Percentiles rank a stretch among this genome's conserved stretches.
Evolutionary conservation across 2,113 vertebrate genomes (phyloP).

Genomic region (Triplophysa dalaica): DNA sequence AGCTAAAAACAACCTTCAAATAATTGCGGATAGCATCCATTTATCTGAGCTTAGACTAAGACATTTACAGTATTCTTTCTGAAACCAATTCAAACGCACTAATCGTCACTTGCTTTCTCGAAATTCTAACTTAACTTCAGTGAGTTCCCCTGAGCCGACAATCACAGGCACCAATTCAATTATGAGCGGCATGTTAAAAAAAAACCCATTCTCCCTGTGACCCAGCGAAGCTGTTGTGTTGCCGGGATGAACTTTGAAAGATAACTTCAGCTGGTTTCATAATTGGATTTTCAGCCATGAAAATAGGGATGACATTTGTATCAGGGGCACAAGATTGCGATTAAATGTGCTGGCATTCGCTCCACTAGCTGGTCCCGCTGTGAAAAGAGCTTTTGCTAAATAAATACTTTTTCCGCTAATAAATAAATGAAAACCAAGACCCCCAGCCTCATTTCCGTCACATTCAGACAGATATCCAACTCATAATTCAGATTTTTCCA

Average conservation of each 20-base stretch:
- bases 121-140: slow-evolving; percentile 18
- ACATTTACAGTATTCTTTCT: background rate
- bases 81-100: background rate
- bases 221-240: slow-evolving; percentile 20
- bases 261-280: slow-evolving; percentile 41
- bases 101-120: slow-evolving; percentile 13
- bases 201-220: background rate
- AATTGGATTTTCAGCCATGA: slow-evolving; percentile 43
- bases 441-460: background rate
- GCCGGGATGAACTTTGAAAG: background rate
- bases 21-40: background rate
- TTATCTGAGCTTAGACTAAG: background rate
- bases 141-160: slow-evolving; percentile 10
- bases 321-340: background rate
- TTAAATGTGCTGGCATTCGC: slow-evolving; percentile 15
- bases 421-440: background rate
- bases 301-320: slow-evolving; percentile 35
- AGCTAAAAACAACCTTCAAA: background rate
- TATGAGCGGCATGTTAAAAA: slow-evolving; percentile 26
- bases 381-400: background rate
- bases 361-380: background rate
- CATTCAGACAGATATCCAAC: background rate
- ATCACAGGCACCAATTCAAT: slow-evolving; percentile 36
- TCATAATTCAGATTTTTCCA: slow-evolving; percentile 10
- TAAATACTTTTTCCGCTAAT: background rate